Base-by-base conservation (phyloP, 2,888 invertebrate species). In the Nasonovia ribisnigri region DNA sequence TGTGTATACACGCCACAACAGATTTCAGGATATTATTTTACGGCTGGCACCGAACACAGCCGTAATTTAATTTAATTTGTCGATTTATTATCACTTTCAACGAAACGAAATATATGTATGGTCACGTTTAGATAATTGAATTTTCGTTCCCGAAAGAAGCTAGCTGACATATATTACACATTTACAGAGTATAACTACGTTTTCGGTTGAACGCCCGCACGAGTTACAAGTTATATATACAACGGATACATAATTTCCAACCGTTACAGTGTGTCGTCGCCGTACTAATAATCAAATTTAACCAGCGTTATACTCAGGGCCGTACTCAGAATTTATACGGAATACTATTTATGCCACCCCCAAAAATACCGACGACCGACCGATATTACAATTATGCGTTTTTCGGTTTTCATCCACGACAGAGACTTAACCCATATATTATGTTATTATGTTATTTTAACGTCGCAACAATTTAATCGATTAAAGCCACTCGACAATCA, bases 51-150 rank as follows among this genome's bases (percentile, higher is more conserved):
- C 54, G 77, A 29, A 89, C 29, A 13, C 46, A 13, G 46, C 20
- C 60, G 46, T 67, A 26, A 43, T 29, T 16, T 36, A 36, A 51
- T 88, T 54, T 88, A 88, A 88, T 88, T 36, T 51, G 36, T 51
- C 51, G 36, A 88, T 88, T 88, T 88, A 88, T 51, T 88, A 88
- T 48, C 46, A 88, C 46, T 88, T 88, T 88, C 20, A 88, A 88
- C 51, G 54, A 20, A 86, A 88, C 51, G 54, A 51, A 88, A 54
- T 51, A 42, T 88, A 51, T 36, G 46, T 77, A 36, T 46, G 88
- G 36, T 88, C 36, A 88, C 51, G 36, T 88, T 51, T 88, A 36
- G 36, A 88, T 51, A 88, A 88, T 88, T 51, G 48, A 48, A 88
- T 88, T 51, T 88, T 20, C 87, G n/a, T 88, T 48, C 20, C 13